A percentile compares a stretch with the other conserved stretches of the same genome.
Evolutionary conservation across 2,888 invertebrate species (phyloP).

Genomic region (Epistrophella euchroma): DNA sequence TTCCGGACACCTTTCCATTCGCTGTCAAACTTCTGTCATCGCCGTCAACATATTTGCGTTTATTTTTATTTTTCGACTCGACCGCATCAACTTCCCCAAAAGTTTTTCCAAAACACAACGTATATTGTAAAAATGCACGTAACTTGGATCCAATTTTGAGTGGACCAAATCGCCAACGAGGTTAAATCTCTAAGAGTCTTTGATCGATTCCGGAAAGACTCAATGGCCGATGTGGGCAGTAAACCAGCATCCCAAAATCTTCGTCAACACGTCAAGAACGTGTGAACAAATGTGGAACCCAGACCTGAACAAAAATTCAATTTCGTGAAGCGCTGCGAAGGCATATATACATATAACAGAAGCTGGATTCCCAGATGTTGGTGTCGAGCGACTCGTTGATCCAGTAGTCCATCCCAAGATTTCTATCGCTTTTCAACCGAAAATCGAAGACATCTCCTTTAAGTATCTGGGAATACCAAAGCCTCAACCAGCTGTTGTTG

Average conservation of each 20-base stretch:
- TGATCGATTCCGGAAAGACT: conserved; percentile 96
- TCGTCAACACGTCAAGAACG: conserved; percentile 93
- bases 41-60: too few relatives aligned
- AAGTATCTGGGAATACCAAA: conserved; percentile 92
- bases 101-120: background rate
- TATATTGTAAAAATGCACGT: conserved; percentile 69
- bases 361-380: conserved; percentile 93
- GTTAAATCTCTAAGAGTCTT: conserved; percentile 97
- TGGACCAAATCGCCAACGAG: conserved; percentile 94
- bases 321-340: conserved; percentile 93
- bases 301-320: conserved; percentile 95
- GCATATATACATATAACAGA: conserved; percentile 95
- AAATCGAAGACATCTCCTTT: conserved; percentile 95
- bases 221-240: conserved; percentile 97
- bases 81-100: too few relatives aligned
- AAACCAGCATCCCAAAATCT: conserved; percentile 98
- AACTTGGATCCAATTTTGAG: conserved; percentile 80
- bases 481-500: conserved; percentile 85
- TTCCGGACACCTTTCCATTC: too few relatives aligned
- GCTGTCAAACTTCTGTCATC: too few relatives aligned
- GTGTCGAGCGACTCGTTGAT: conserved; percentile 97
- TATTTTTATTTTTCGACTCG: conserved; percentile 8
- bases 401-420: conserved; percentile 98
- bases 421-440: conserved; percentile 92
- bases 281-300: conserved; percentile 95